Conservation (phyloP, 2,797 vertebrate species). For the Acanthornis magna region DNA sequence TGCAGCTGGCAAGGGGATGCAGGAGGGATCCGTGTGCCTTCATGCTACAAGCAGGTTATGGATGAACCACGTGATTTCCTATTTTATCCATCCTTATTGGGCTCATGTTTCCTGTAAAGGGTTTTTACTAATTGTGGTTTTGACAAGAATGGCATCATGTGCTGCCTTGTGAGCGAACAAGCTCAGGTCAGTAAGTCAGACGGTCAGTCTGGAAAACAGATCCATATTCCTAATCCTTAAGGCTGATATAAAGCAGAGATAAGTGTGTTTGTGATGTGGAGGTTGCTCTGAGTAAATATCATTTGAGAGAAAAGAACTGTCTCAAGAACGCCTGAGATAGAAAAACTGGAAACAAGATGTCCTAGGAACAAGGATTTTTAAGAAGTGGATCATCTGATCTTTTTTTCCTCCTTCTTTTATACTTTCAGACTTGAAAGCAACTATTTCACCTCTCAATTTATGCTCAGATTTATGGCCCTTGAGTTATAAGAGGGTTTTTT, state of each 20-base stretch:
- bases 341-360: conserved; percentile 8
- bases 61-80: conserved; percentile 71
- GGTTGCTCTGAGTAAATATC: conserved; percentile 59
- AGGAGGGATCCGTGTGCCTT: neutral
- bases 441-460: neutral
- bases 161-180: conserved; percentile 58
- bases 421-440: neutral
- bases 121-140: conserved; percentile 79
- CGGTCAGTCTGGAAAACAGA: conserved; percentile 79
- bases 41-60: neutral
- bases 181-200: conserved; percentile 77
- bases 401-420: neutral
- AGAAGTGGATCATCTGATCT: neutral
- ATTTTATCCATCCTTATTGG: conserved; percentile 70
- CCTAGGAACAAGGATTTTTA: neutral
- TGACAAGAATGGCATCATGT: conserved; percentile 72
- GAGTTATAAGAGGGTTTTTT: neutral
- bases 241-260: conserved; percentile 72
- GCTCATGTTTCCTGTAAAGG: conserved; percentile 78
- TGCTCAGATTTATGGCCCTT: neutral
- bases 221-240: conserved; percentile 76
- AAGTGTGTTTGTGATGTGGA: conserved; percentile 59
- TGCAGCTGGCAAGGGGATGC: conserved; percentile 35
- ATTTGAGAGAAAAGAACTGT: conserved; percentile 8
- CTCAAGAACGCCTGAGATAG: conserved; percentile 22